Conservation (phyloP, 2,888 invertebrate genomes). For the Eugnorisma glareosa region DNA sequence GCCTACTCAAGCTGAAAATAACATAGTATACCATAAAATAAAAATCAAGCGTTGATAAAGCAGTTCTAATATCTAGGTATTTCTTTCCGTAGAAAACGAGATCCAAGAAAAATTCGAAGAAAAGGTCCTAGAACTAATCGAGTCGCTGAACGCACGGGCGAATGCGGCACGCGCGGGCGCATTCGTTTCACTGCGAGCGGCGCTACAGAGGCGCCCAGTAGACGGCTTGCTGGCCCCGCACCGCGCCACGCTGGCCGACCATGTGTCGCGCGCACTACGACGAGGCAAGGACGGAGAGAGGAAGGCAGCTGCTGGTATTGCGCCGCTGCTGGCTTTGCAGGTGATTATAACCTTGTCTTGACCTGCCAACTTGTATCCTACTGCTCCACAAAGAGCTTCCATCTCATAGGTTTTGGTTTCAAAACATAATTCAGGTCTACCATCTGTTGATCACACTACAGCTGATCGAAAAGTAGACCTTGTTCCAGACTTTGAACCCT, state of each 20-base stretch:
- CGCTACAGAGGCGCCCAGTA: conserved; percentile 94
- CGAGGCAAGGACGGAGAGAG: conserved; percentile 96
- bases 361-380: not conserved
- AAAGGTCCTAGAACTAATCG: conserved; percentile 96
- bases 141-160: conserved; percentile 97
- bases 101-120: conserved; percentile 94
- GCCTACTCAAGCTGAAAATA: not conserved
- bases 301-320: conserved; percentile 94
- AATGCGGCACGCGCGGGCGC: conserved; percentile 94
- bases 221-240: conserved; percentile 94
- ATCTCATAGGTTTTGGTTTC: too few relatives aligned
- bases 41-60: not conserved
- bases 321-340: conserved; percentile 95
- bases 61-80: not conserved
- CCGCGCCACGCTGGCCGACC: conserved; percentile 95
- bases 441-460: not conserved
- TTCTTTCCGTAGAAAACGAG: conserved; percentile 86
- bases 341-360: conserved; percentile 78
- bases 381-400: not conserved
- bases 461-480: not conserved
- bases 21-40: too few relatives aligned
- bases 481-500: not conserved
- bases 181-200: conserved; percentile 93
- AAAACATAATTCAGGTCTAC: not conserved
- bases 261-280: conserved; percentile 94